Conservation (phyloP, 1,140 invertebrate species). For the Hylaeus volcanicus region DNA sequence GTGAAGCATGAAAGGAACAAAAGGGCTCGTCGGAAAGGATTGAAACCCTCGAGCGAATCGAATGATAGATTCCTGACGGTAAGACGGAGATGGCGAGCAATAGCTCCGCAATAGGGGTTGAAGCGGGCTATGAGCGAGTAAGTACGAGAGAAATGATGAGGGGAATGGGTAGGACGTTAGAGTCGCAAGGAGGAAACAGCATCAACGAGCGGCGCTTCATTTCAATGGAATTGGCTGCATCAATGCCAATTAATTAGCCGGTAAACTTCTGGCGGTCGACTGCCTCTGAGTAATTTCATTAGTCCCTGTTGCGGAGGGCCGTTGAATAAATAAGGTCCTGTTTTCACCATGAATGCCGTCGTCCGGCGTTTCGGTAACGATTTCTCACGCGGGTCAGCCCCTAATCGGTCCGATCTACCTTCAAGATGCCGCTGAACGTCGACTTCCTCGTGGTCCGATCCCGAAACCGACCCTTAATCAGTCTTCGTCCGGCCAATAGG, state of each 20-base stretch:
- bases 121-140: neutral
- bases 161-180: neutral
- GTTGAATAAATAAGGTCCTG: conserved; percentile 60
- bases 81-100: neutral
- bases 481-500: neutral
- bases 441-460: neutral
- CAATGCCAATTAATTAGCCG: conserved; percentile 71
- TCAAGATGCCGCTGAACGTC: conserved; percentile 7
- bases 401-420: conserved; percentile 25
- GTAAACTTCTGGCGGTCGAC: conserved; percentile 49
- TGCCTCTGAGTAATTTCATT: conserved; percentile 59
- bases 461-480: conserved; percentile 3
- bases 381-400: conserved; percentile 30
- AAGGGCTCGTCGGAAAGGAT: neutral
- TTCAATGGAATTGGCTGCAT: conserved; percentile 68
- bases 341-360: conserved; percentile 58
- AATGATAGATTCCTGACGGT: conserved; percentile 17
- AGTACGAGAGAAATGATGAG: neutral
- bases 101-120: neutral
- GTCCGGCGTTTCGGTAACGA: conserved; percentile 45
- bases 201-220: conserved; percentile 50
- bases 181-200: conserved; percentile 34
- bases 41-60: conserved; percentile 7
- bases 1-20: neutral
- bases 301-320: conserved; percentile 35